phyloP scores from a whole-genome alignment of 2,113 vertebrate species.

The Vimba vimba region DNA sequence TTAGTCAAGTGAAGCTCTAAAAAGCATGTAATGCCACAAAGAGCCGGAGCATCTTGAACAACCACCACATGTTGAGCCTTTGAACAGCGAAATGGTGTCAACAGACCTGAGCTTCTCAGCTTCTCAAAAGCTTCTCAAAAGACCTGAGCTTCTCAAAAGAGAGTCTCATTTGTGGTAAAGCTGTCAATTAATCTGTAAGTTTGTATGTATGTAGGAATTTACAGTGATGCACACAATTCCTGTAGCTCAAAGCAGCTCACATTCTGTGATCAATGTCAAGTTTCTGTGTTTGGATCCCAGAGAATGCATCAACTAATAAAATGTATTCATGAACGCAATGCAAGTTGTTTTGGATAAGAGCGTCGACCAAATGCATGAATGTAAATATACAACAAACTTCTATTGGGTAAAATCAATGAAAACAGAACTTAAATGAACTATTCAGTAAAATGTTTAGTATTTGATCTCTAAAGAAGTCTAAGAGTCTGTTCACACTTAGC shows the following conservation, averaged over 20 bases:
- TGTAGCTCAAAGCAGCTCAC: neutral
- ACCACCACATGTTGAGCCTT: neutral
- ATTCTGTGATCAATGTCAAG: neutral
- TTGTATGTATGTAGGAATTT: neutral
- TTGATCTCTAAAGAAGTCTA: neutral
- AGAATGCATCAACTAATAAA: neutral
- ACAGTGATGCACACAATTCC: neutral
- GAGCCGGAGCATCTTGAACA: neutral
- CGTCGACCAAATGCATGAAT: neutral
- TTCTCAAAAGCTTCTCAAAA: too few relatives aligned
- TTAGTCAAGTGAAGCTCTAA: conserved; percentile 1
- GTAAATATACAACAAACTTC: neutral
- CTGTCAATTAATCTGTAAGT: neutral
- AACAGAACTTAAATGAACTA: too few relatives aligned
- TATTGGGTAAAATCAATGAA: too few relatives aligned
- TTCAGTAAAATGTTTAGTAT: neutral
- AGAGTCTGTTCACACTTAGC: too few relatives aligned
- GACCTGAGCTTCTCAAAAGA: neutral
- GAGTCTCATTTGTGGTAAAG: neutral
- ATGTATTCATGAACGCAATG: neutral
- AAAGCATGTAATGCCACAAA: conserved; percentile 3
- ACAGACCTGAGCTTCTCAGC: neutral
- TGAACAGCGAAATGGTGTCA: neutral
- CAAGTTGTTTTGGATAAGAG: neutral
- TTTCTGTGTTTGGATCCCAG: neutral